Evolutionary conservation across 1,140 invertebrate species (phyloP), one percentile per base, ranked within the genome.

Genomic region (Colletes gigas): DNA sequence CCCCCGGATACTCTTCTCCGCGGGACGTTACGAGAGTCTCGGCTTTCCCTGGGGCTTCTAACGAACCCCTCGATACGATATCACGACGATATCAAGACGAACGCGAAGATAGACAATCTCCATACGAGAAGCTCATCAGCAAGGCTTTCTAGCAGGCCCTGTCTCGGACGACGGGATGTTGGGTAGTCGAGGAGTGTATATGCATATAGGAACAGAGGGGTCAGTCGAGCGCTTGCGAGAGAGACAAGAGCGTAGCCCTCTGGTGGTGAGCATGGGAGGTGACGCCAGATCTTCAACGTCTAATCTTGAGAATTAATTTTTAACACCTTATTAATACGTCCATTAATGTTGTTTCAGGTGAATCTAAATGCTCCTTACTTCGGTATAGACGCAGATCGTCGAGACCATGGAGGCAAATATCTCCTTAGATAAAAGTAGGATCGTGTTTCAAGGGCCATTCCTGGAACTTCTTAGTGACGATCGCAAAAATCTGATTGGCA

Each of bases 401-500:
- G 39, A 44, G 39, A 1, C 0, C 9, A n/a, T 39, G 9, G 9
- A 65, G 17, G 7, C 60, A 41, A 63, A 41, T 41, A 63, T 52
- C 41, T 19, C 7, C 9, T 52, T 8, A 8, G 12, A 65, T 65
- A 41, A 65, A 5, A 19, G 12, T 10, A 65, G 3, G 62, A 65
- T 65, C 41, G 21, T 9, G 19, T 30, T 54, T 68, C 21, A 8
- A 54, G 62, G 7, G 39, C 14, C 70, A 66, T 66, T 50, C 30
- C 9, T 57, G n/a, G 47, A 17, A 52, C 8, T 55, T 75, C 50
- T 21, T 44, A 57, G 17, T 63, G n/a, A 52, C 12, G 60, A 52
- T 60, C 44, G 52, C 4, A 55, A 14, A 21, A 44, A 54, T 81
- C 30, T 17, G 14, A 77, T 74, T 83, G 72, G 72, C 78, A 50